Evolutionary conservation across 2,113 vertebrate species (phyloP), one percentile per base, ranked within the genome.

Genomic region (Struthio camelus): DNA sequence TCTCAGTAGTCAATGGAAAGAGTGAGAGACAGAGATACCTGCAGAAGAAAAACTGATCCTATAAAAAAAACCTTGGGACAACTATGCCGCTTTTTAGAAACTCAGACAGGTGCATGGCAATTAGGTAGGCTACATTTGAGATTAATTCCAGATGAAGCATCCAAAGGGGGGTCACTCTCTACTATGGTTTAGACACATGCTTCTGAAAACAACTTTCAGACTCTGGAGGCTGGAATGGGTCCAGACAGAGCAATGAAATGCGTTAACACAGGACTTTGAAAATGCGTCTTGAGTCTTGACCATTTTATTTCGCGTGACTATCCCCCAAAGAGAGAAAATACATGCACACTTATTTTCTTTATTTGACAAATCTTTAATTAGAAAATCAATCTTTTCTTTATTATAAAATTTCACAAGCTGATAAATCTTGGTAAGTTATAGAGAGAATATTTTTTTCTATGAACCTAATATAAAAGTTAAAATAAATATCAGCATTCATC

Each of bases 361-460:
- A 87, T 97, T 98, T 97, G 95, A 97, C 95, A 98, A 98, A 97
- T 97, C 94, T 98, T 98, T 98, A 98, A 98, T 98, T 98, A 98
- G 93, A 98, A 98, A 98, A 98, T 66, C 92, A 96, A 58, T 97
- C 92, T 97, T 94, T 87, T 97, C 53, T 97, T 97, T 92, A 94
- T 96, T 98, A 97, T 89, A 98, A 98, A 98, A 98, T 97, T 97
- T 97, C 87, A 97, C 97, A 98, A 97, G 97, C 97, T 98, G 95
- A 97, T 98, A 98, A 98, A 98, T 93, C 96, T 97, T 89, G 28
- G 73, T 97, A 96, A 96, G 86, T 97, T 98, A 96, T 96, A 98
- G 86, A 98, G 95, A 98, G 96, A 97, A 95, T 98, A 97, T 78
- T 96, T 94, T 95, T 96, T 96, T 89, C 66, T 97, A 93, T 79